Base-by-base conservation (phyloP, 2,888 invertebrate genomes). In the Latrodectus elegans region DNA sequence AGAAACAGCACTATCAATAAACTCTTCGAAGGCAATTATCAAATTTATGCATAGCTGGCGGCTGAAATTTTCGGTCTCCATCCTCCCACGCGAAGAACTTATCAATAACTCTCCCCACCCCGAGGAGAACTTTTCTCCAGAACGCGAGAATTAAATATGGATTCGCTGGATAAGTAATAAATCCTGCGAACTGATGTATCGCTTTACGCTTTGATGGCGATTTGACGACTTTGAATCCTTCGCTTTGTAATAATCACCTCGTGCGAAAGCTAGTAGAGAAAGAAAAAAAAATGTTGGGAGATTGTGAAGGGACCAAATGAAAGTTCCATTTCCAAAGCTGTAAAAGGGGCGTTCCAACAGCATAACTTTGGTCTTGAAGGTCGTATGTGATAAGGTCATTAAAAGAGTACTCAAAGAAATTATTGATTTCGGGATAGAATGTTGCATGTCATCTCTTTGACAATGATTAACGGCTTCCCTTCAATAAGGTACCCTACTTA, bases 341-440 rank as follows among this genome's bases (percentile, higher is more conserved):
- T 10, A n/a, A 65, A 67, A 84, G 73, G 77, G 84, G 84, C 84
- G 84, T 77, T 52, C 17, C 77, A 65, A n/a, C 55, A 14, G 9
- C 65, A 84, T 67, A 78, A 67, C 77, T 51, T 71, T 52, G 76
- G 76, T 72, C 60, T 72, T 60, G 60, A 64, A 78, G 78, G 72
- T 60, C 71, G 73, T 73, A 78, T 67, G 72, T 26, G 78, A 70
- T 55, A 52, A 53, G 53, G 68, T 73, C 87, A 88, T 88, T 88
- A 88, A 88, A 88, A 78, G 65, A 67, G 74, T 82, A 52, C 74
- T 51, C 26, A 60, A 85, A 74, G 79, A 65, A 79, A 60, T 60
- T 82, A 88, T 88, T 88, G 87, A 88, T 88, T 88, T 81, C 79
- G 73, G 60, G 81, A 74, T 88, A 83, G 78, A 82, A 82, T 78